These are phyloP conservation scores for Cercocebus atys DNA, from an alignment of 2,113 vertebrate species.

Conservation along the genomic window DNA sequence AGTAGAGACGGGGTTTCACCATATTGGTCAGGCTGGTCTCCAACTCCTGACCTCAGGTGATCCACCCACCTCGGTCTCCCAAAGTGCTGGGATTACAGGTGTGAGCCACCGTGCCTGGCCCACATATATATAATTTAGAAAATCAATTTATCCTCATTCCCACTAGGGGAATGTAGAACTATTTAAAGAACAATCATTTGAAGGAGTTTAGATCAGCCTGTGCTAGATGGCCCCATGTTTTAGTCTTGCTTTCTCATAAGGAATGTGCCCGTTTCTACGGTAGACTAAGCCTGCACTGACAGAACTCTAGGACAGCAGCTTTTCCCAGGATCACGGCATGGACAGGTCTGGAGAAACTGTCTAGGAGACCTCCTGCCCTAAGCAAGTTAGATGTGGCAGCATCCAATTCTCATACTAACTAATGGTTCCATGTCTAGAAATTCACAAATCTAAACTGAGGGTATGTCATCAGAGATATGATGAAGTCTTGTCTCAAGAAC, in stretches of 20 bases:
- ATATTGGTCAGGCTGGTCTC: too few species aligned
- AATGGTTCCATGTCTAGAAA: background rate
- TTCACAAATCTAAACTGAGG: background rate
- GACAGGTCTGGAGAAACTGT: background rate
- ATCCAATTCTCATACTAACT: background rate
- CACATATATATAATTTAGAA: background rate
- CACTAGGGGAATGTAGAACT: background rate
- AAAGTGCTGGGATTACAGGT: too few species aligned
- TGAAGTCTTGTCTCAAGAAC: background rate
- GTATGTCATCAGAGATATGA: background rate
- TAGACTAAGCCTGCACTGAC: background rate
- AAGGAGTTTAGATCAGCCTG: background rate
- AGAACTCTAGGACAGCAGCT: background rate
- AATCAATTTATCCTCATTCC: background rate
- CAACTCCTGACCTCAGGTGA: too few species aligned
- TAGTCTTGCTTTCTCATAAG: background rate
- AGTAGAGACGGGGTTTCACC: too few species aligned
- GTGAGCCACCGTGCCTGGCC: background rate
- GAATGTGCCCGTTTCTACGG: background rate
- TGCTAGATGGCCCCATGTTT: background rate
- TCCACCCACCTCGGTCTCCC: too few species aligned
- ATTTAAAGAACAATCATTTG: background rate
- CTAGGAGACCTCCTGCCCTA: background rate
- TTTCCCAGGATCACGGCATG: background rate
- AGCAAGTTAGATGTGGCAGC: background rate